Conservation (phyloP, 2,888 invertebrate genomes). For the Fragum sueziense region DNA sequence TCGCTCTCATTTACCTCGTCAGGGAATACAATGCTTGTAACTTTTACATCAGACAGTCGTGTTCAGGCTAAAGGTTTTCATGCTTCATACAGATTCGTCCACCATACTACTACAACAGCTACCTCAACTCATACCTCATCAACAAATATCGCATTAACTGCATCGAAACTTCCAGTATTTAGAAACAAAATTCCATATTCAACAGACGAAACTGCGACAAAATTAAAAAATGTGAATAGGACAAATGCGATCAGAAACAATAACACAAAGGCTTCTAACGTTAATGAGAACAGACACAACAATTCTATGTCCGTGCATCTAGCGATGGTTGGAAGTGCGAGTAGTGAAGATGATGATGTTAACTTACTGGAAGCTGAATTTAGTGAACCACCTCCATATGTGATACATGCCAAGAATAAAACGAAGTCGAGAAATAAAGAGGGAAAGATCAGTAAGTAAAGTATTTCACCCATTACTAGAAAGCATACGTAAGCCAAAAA, state of each 20-base stretch:
- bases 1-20: slow-evolving; percentile 62
- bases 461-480: too few species aligned
- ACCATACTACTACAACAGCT: slow-evolving; percentile 38
- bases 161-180: not conserved
- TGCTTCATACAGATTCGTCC: slow-evolving; percentile 73
- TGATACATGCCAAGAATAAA: not conserved
- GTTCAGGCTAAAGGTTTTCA: slow-evolving; percentile 77
- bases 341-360: slow-evolving; percentile 20
- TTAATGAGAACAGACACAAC: not conserved
- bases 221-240: not conserved
- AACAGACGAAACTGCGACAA: too few species aligned
- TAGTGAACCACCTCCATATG: slow-evolving; percentile 46
- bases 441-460: slow-evolving; percentile 42
- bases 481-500: too few species aligned
- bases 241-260: not conserved
- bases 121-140: slow-evolving; percentile 28
- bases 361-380: slow-evolving; percentile 47
- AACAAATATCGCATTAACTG: slow-evolving; percentile 25
- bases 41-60: slow-evolving; percentile 74
- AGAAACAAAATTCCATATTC: not conserved
- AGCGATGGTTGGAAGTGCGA: slow-evolving; percentile 32
- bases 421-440: not conserved
- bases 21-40: slow-evolving; percentile 68
- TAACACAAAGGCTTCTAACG: not conserved
- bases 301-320: slow-evolving; percentile 29